Base-by-base conservation (phyloP, 2,797 vertebrate genomes). In the Malacoraja senta region DNA sequence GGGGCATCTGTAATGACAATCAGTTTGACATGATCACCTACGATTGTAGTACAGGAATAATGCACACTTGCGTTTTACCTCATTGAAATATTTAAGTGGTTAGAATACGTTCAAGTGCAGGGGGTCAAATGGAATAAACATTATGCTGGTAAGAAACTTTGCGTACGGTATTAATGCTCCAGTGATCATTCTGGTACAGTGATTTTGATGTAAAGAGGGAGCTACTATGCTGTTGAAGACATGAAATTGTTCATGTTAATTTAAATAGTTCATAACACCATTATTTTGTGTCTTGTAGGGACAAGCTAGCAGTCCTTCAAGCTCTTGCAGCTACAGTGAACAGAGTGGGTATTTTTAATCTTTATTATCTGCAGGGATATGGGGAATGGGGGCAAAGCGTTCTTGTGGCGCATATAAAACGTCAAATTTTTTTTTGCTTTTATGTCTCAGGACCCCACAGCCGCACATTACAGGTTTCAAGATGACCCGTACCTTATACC, bases 401-500 rank as follows among this genome's bases (percentile, higher is more conserved):
- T 74, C 53, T 12, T 58, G 26, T 53, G 24, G 29, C 53, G 26
- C 0, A 12, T 76, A 8, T 7, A 53, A 38, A 21, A 72, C n/a
- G 1, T 17, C 58, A 71, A 92, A 29, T 38, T 4, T 53, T 8
- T 76, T 1, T 72, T 74, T 72, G 10, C 71, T 92, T 72, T 53
- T 71, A 93, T 93, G 38, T 93, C 94, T 1, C 94, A 99, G 99
- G 98, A 99, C 94, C 95, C 96, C 24, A 98, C 98, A 94, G 97
- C 97, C 44, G 95, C 94, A 93, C 95, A 96, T 86, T 98, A 98
- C 32, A 94, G 95, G 72, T 99, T 98, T 95, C 98, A 98, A 74
- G 99, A 99, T 95, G 99, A 99, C 93, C 95, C 98, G 19, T 99
- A 95, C 93, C 97, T 99, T 93, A 94, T 95, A 17, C 98, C 98